phyloP scores from a whole-genome alignment of 2,888 invertebrate species.

The Apomyelois bistriatella region DNA sequence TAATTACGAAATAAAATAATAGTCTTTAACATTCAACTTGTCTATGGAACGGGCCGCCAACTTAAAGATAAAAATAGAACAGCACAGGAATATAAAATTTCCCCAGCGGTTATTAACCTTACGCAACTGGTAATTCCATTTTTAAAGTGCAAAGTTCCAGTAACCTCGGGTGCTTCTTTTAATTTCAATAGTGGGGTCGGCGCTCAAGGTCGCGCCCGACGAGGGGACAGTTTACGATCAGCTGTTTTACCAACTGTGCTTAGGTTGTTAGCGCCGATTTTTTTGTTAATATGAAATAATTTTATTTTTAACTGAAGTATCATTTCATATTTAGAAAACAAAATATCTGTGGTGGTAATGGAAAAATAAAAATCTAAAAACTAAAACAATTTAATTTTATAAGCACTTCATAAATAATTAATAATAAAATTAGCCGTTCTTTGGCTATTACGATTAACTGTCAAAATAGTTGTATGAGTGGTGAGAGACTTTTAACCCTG shows the following conservation, averaged over 20 bases:
- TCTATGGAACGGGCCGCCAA: not conserved
- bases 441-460: too few species aligned
- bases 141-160: conserved; percentile 75
- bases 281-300: not conserved
- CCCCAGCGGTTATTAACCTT: conserved; percentile 24
- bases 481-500: too few species aligned
- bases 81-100: conserved; percentile 5
- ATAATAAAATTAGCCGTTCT: too few species aligned
- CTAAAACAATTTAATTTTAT: too few species aligned
- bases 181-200: conserved; percentile 79
- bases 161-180: conserved; percentile 70
- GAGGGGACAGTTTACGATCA: conserved; percentile 75
- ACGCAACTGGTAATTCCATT: conserved; percentile 48
- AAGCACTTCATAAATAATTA: too few species aligned
- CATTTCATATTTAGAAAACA: too few species aligned
- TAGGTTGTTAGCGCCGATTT: conserved; percentile 3
- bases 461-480: too few species aligned
- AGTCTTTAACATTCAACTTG: not conserved
- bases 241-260: conserved; percentile 38
- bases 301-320: too few species aligned
- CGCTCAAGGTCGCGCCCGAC: conserved; percentile 66
- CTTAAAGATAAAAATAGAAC: not conserved
- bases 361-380: too few species aligned
- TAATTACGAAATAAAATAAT: too few species aligned
- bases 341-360: too few species aligned